phyloP scores from a whole-genome alignment of 2,888 invertebrate genomes.

The Andrena bucephala region DNA sequence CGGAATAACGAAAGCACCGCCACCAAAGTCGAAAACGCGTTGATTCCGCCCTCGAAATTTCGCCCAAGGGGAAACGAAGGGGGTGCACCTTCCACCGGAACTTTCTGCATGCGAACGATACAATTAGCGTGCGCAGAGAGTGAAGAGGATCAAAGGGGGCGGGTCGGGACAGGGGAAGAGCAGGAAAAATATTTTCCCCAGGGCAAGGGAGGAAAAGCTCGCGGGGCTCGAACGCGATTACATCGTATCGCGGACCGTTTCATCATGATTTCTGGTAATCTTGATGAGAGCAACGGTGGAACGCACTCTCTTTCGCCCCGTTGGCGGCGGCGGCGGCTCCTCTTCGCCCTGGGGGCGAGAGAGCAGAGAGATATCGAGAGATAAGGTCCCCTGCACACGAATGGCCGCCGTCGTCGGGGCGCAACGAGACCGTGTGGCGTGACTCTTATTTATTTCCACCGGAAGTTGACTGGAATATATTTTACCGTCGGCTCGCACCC shows the following conservation, averaged over 20 bases:
- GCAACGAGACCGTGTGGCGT: constrained; percentile 81
- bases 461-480: constrained; percentile 85
- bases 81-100: no score
- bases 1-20: no score
- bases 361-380: constrained; percentile 79
- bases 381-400: constrained; percentile 81
- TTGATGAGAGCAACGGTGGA: constrained; percentile 68
- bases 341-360: constrained; percentile 52
- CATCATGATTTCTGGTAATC: constrained; percentile 65
- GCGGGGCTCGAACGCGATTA: constrained; percentile 51
- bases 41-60: no score
- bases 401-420: constrained; percentile 76
- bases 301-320: constrained; percentile 38
- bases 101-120: not conserved
- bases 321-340: constrained; percentile 45
- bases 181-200: constrained; percentile 46
- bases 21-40: no score
- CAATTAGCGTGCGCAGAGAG: constrained; percentile 17
- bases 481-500: constrained; percentile 78
- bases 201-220: constrained; percentile 37
- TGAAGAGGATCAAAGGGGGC: not conserved
- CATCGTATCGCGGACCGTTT: constrained; percentile 53
- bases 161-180: constrained; percentile 10
- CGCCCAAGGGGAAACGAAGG: no score
- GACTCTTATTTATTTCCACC: constrained; percentile 85